Evolutionary conservation across 2,113 vertebrate genomes (phyloP), one percentile per base, ranked within the genome.

Genomic region (Ia io): DNA sequence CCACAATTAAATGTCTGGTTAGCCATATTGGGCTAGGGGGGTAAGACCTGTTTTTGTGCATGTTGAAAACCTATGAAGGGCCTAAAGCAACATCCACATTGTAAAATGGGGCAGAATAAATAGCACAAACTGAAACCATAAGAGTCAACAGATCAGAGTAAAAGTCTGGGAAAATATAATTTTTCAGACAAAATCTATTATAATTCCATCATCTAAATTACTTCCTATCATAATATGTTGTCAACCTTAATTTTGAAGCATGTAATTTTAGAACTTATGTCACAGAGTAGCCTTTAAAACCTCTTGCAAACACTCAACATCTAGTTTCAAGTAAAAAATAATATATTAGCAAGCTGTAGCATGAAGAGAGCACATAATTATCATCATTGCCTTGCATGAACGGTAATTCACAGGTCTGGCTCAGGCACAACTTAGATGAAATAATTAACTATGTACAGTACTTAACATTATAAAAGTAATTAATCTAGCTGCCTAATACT

Each of bases 381-480:
- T 94, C 90, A 87, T 96, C 87, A n/a, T 67, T 69, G 30, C 80
- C 78, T 85, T 70, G 76, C 77, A 30, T 67, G 88, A 95, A 63
- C 8, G 70, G 76, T 84, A 94, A 93, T 94, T 95, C 47, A 92
- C 53, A 86, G 80, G 56, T 70, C 91, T 93, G 93, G 67, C 71
- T 95, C 85, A 92, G 90, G 67, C 30, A 93, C 5, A 30, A 90
- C 74, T 97, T 93, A 85, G 80, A 92, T 95, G 96, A 89, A 96
- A 97, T 92, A 96, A 97, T 97, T 97, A 97, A 97, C 92, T 95
- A 86, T 88, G 73, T 94, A 93, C 28, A 94, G 84, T 95, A 95
- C 92, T 97, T 95, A 97, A 96, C 85, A 85, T 84, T 95, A 82
- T 94, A 95, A 96, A 97, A 96, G 77, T 93, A 96, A 97, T 97